Evolutionary conservation across 2,888 invertebrate species (phyloP).

Genomic region (Stegophylla sp.): DNA sequence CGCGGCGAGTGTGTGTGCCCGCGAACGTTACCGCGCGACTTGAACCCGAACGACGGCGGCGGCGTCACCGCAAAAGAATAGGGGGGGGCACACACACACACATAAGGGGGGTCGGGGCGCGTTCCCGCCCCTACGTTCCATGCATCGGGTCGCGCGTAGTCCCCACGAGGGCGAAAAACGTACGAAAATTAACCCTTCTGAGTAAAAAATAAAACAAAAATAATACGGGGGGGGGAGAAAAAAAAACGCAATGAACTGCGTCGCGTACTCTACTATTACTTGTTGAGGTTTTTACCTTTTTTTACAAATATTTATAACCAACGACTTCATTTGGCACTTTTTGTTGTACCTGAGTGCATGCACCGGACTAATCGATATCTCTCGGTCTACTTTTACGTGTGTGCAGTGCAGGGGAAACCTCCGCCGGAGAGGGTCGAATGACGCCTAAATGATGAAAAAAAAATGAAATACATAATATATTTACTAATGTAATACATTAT

Average conservation of each 20-base stretch:
- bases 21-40: conserved; percentile 36
- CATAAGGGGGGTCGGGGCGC: background rate
- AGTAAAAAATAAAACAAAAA: conserved; percentile 2
- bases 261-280: conserved; percentile 7
- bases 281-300: conserved; percentile 20
- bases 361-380: background rate
- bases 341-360: background rate
- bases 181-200: conserved; percentile 31
- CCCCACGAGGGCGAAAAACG: no score
- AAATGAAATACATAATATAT: no score
- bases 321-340: conserved; percentile 21
- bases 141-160: no score
- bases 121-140: background rate
- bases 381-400: no score
- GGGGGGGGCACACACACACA: conserved; percentile 1
- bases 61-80: conserved; percentile 26
- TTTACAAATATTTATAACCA: no score
- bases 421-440: no score
- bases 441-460: no score
- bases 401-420: no score
- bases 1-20: no score
- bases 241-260: background rate
- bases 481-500: no score
- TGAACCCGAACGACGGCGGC: conserved; percentile 14
- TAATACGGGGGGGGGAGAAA: background rate